Percentiles rank a stretch among this genome's conserved stretches.
Evolutionary conservation across 2,797 vertebrate species (phyloP).

Genomic region (Pipistrellus pygmaeus): DNA sequence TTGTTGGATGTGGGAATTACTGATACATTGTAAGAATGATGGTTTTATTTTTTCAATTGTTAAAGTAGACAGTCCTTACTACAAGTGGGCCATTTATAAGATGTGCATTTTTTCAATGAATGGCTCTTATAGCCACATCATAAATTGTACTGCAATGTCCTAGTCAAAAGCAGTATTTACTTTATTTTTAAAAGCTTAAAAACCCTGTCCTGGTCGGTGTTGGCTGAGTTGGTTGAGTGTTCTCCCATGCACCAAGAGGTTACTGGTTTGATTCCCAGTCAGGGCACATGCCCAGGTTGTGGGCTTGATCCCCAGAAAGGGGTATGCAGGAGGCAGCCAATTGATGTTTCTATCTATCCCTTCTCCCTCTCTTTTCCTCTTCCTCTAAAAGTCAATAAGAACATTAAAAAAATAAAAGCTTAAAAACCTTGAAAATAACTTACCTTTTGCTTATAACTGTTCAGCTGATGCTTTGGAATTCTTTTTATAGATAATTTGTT

Average conservation of each 20-base stretch:
- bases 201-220: not conserved
- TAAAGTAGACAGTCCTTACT: not conserved
- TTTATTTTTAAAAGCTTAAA: constrained; percentile 61
- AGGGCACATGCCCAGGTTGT: not conserved
- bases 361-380: not conserved
- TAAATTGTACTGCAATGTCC: not conserved
- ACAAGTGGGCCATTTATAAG: constrained; percentile 39
- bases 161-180: constrained; percentile 48
- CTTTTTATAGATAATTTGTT: constrained; percentile 46
- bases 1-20: constrained; percentile 38
- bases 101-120: not conserved
- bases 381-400: not conserved
- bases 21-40: constrained; percentile 50
- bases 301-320: not conserved
- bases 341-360: not conserved
- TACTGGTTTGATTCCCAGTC: not conserved
- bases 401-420: constrained; percentile 3
- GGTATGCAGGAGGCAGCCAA: not conserved
- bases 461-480: constrained; percentile 48
- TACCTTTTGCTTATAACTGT: constrained; percentile 42
- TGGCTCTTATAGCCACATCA: not conserved
- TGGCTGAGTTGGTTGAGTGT: not conserved
- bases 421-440: not conserved
- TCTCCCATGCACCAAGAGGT: not conserved
- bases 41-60: constrained; percentile 33